Percentiles rank a stretch among this genome's conserved stretches.
phyloP scores from a whole-genome alignment of 1,140 invertebrate species.

The Drosophila grimshawi region DNA sequence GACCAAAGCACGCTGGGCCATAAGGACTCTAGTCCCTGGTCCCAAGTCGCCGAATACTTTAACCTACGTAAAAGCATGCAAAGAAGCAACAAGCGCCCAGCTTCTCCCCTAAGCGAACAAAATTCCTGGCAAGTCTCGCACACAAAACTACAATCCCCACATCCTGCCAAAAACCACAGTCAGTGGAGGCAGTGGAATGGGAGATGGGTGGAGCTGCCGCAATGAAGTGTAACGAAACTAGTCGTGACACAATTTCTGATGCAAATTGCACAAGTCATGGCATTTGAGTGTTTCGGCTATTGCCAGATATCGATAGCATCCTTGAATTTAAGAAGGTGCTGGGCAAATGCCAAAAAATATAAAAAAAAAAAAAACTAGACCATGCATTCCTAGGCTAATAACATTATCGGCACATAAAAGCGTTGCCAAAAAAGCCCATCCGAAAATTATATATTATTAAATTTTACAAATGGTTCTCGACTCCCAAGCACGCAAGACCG shows the following conservation, averaged over 20 bases:
- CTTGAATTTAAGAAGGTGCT: background rate
- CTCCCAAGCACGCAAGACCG: constrained; percentile 43
- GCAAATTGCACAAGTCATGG: constrained; percentile 77
- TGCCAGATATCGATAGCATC: constrained; percentile 17
- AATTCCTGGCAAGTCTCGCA: constrained; percentile 57
- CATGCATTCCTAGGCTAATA: constrained; percentile 59
- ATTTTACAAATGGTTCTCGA: constrained; percentile 50
- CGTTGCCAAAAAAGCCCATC: constrained; percentile 17
- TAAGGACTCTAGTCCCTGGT: constrained; percentile 10
- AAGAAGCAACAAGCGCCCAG: constrained; percentile 65
- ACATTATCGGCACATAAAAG: constrained; percentile 75
- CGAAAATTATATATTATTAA: constrained; percentile 70
- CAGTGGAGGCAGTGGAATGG: background rate
- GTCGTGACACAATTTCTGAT: constrained; percentile 76
- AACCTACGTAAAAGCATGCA: constrained; percentile 45
- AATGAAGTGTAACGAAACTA: constrained; percentile 73
- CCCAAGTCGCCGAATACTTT: constrained; percentile 65
- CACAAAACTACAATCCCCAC: constrained; percentile 6
- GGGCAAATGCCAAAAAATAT: constrained; percentile 9
- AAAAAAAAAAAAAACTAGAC: constrained; percentile 1
- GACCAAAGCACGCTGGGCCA: constrained; percentile 24
- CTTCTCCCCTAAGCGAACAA: constrained; percentile 54
- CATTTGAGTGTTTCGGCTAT: constrained; percentile 49
- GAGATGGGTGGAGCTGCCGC: constrained; percentile 12
- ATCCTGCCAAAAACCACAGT: background rate